Conservation (phyloP, 2,888 invertebrate genomes). For the Lasioglossum vierecki region DNA sequence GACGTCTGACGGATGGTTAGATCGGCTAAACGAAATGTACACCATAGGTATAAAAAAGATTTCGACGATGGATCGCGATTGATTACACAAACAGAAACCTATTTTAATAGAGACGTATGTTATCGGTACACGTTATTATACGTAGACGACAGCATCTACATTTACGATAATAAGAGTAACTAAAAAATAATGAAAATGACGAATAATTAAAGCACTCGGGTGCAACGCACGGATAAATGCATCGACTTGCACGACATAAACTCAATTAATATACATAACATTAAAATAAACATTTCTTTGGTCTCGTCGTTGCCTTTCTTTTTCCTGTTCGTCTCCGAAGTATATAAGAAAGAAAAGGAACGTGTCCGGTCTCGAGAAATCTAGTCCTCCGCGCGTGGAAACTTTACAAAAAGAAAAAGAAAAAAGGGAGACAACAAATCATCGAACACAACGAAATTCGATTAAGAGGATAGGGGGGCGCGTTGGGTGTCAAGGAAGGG, state of each 20-base stretch:
- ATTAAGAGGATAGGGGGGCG: neutral
- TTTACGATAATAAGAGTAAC: constrained; percentile 49
- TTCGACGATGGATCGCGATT: constrained; percentile 44
- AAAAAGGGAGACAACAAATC: neutral
- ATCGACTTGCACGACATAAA: constrained; percentile 64
- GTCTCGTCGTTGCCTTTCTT: constrained; percentile 55
- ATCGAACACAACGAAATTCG: constrained; percentile 11
- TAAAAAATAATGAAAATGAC: constrained; percentile 22
- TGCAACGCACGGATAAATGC: constrained; percentile 58
- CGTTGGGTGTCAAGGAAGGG: constrained; percentile 12
- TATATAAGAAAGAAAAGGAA: constrained; percentile 59
- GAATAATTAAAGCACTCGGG: constrained; percentile 68
- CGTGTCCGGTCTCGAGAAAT: constrained; percentile 46
- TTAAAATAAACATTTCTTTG: constrained; percentile 73
- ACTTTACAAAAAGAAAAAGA: neutral
- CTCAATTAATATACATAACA: constrained; percentile 71
- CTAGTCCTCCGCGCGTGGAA: constrained; percentile 15
- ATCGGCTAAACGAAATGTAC: constrained; percentile 68
- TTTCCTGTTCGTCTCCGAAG: constrained; percentile 7
- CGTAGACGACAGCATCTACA: constrained; percentile 26
- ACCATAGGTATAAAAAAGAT: constrained; percentile 48
- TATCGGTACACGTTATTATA: constrained; percentile 32
- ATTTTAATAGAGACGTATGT: constrained; percentile 30
- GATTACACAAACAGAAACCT: constrained; percentile 48
- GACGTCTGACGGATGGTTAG: constrained; percentile 49